Evolutionary conservation across 2,888 invertebrate species (phyloP), one percentile per base, ranked within the genome.

Genomic region (Eutolmus rufibarbis): DNA sequence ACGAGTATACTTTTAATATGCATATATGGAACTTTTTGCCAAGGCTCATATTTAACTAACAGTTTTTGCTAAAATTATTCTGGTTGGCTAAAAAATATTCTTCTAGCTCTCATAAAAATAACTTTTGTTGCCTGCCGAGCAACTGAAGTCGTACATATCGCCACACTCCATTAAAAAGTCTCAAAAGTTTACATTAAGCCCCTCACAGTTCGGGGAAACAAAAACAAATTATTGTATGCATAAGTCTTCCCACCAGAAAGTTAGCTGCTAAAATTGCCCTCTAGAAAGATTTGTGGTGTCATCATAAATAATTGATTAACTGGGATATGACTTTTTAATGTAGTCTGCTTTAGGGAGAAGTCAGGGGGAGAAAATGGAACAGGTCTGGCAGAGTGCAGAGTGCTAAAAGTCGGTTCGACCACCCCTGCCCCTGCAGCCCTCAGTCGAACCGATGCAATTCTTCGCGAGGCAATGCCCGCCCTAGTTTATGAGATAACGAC

Each of bases 221-320:
- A 66, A 66, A 66, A 66, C 66, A 66, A 66, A 66, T 66, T 66
- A 66, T 66, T 66, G 28, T 23, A 66, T 19, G 23, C 28, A 66
- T 23, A 23, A 66, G 66, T 66, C 66, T 66, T 66, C 66, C 66
- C 66, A 66, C 66, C 66, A 66, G 23, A 79, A 85, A 85, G 85
- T 85, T 74, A 46, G 28, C 23, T 37, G 37, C 57, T 14, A 57
- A 79, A 78, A 86, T 86, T 86, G 78, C 78, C 66, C 78, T 56
- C 57, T 57, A 66, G 37, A 46, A 74, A 87, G 74, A 87, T 88
- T 87, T 89, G 89, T 88, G 87, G 88, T 89, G 89, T 89, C 89
- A 89, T 88, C 89, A 88, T 89, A 89, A 89, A 89, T 89, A 89
- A 89, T 89, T 89, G 89, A 89, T 89, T 89, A 86, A 86, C 86